These are phyloP conservation scores for Enteromius radiatus DNA, from an alignment of 2,797 vertebrate genomes.

Conservation along the genomic window DNA sequence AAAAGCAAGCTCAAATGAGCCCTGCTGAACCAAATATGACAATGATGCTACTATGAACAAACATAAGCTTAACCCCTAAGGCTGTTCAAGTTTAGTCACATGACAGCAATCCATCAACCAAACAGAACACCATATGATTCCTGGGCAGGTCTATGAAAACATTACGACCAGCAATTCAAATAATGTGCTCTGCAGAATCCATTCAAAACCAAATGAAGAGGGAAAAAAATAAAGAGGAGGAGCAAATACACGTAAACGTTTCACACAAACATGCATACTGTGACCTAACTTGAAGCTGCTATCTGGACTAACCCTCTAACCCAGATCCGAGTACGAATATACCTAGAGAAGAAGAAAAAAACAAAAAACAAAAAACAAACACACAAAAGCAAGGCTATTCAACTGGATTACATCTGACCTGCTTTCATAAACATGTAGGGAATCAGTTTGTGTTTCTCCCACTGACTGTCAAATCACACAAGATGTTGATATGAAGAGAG, in stretches of 20 bases:
- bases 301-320: slow-evolving; percentile 21
- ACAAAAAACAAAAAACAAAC: neutral
- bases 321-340: slow-evolving; percentile 7
- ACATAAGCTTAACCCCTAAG: slow-evolving; percentile 25
- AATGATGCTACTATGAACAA: slow-evolving; percentile 38
- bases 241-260: slow-evolving; percentile 8
- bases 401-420: slow-evolving; percentile 32
- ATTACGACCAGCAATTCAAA: neutral
- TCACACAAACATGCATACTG: neutral
- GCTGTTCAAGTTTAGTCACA: slow-evolving; percentile 35
- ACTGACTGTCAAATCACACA: slow-evolving; percentile 41
- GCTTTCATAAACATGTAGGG: slow-evolving; percentile 25
- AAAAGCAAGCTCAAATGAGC: slow-evolving; percentile 66
- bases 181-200: neutral
- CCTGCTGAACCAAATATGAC: slow-evolving; percentile 50
- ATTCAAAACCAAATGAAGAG: neutral
- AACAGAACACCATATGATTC: slow-evolving; percentile 27
- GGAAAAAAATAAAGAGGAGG: slow-evolving; percentile 13
- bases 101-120: slow-evolving; percentile 37
- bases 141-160: neutral
- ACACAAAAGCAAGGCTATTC: slow-evolving; percentile 6
- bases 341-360: too few species aligned
- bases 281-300: slow-evolving; percentile 8
- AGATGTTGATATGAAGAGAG: slow-evolving; percentile 30
- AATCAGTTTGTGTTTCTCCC: slow-evolving; percentile 3